These are phyloP conservation scores for Orthosia cruda DNA, from an alignment of 2,888 invertebrate species.

Conservation along the genomic window DNA sequence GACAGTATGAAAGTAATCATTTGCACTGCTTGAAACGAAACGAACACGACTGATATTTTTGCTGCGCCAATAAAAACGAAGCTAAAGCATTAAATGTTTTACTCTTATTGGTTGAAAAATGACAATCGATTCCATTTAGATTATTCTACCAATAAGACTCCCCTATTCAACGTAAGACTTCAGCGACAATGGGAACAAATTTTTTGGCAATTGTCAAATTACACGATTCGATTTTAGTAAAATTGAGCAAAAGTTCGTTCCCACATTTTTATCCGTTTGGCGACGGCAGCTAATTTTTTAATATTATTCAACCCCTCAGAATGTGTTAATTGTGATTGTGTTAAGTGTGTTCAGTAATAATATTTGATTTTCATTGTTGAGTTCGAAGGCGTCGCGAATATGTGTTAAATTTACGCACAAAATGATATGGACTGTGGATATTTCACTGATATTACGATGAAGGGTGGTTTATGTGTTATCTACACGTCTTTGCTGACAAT, in stretches of 20 bases:
- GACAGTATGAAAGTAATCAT: not conserved
- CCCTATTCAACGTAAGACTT: not conserved
- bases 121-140: constrained; percentile 65
- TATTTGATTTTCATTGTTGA: constrained; percentile 66
- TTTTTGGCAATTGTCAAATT: constrained; percentile 77
- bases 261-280: constrained; percentile 73
- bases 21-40: constrained; percentile 67
- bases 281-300: constrained; percentile 70
- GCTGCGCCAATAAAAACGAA: constrained; percentile 74
- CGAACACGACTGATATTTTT: constrained; percentile 38
- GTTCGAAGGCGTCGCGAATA: constrained; percentile 79
- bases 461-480: constrained; percentile 91
- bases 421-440: constrained; percentile 90
- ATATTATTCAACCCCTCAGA: constrained; percentile 68
- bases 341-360: constrained; percentile 71
- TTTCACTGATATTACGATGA: constrained; percentile 92
- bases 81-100: constrained; percentile 82
- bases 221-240: constrained; percentile 77
- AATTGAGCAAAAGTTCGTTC: constrained; percentile 75
- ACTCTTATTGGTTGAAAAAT: constrained; percentile 77
- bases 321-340: constrained; percentile 76
- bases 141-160: constrained; percentile 74
- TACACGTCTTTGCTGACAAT: constrained; percentile 93
- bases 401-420: constrained; percentile 88
- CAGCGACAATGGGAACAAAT: constrained; percentile 62